A percentile compares a stretch with the other conserved stretches of the same genome.
Conservation (phyloP, 2,113 vertebrate genomes). For the Mugil cephalus region DNA sequence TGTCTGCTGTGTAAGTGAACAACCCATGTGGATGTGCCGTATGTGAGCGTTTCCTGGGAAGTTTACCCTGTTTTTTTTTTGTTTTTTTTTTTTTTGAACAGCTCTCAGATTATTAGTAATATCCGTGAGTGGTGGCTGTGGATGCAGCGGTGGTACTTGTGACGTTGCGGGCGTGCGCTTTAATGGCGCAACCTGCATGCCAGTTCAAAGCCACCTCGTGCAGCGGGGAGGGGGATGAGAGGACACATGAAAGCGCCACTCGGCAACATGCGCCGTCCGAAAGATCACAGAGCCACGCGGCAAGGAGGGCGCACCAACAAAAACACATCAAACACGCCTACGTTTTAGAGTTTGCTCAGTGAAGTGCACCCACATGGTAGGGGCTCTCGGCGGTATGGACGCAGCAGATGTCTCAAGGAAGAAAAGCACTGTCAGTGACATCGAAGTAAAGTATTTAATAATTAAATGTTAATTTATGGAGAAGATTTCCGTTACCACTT, state of each 20-base stretch:
- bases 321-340: slow-evolving; percentile 77
- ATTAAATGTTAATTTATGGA: not conserved
- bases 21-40: slow-evolving; percentile 9
- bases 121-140: slow-evolving; percentile 36
- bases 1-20: slow-evolving; percentile 6
- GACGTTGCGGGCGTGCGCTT: slow-evolving; percentile 45
- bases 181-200: slow-evolving; percentile 75
- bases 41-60: slow-evolving; percentile 13
- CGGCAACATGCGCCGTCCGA: slow-evolving; percentile 44
- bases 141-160: slow-evolving; percentile 57
- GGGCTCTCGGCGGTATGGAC: slow-evolving; percentile 40
- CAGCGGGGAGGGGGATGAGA: slow-evolving; percentile 48
- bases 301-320: slow-evolving; percentile 57
- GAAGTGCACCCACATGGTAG: slow-evolving; percentile 67
- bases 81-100: no score
- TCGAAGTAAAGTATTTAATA: not conserved
- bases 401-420: slow-evolving; percentile 25
- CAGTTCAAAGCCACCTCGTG: slow-evolving; percentile 77
- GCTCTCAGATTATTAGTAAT: slow-evolving; percentile 56
- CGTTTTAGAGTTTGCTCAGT: slow-evolving; percentile 59
- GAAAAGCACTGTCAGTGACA: not conserved
- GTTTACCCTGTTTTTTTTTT: no score
- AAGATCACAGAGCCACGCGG: slow-evolving; percentile 71
- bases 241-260: slow-evolving; percentile 82
- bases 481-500: not conserved